These are phyloP conservation scores for Mastomys natalensis DNA, from an alignment of 2,113 vertebrate species.

Conservation along the genomic window DNA sequence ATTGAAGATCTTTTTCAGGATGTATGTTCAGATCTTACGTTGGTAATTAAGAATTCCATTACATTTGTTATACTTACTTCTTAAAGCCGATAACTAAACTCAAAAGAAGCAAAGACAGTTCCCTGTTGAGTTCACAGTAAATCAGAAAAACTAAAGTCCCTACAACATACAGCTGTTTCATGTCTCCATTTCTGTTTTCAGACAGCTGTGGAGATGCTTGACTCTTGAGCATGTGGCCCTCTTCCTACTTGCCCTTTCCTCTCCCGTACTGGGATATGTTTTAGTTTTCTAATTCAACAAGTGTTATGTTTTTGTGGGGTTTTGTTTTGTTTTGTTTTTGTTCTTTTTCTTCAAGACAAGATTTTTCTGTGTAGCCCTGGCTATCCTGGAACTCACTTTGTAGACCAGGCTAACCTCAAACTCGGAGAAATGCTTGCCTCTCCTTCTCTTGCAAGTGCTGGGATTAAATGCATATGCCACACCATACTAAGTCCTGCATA, in stretches of 20 bases:
- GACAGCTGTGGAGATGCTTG: background rate
- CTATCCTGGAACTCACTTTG: background rate
- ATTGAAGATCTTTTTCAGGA: conserved; percentile 25
- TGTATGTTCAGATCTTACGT: background rate
- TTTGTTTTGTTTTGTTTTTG: background rate
- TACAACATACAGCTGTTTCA: background rate
- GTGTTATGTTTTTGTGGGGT: too few species aligned
- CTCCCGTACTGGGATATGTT: too few species aligned
- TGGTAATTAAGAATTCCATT: background rate
- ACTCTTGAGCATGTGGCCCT: background rate
- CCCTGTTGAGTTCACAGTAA: background rate
- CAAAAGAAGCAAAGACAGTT: background rate
- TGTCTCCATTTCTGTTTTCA: background rate
- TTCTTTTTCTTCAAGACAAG: background rate
- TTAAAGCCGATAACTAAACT: background rate
- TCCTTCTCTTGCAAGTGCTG: background rate
- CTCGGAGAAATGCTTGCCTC: background rate
- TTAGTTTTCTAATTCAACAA: background rate
- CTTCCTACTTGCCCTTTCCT: background rate
- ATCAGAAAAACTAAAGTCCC: background rate
- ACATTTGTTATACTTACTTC: background rate
- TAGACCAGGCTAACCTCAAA: background rate
- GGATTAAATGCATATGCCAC: background rate
- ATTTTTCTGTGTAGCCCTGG: background rate
- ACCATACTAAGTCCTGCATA: too few species aligned